Evolutionary conservation across 2,113 vertebrate genomes (phyloP).

Genomic region (Macaca nemestrina): DNA sequence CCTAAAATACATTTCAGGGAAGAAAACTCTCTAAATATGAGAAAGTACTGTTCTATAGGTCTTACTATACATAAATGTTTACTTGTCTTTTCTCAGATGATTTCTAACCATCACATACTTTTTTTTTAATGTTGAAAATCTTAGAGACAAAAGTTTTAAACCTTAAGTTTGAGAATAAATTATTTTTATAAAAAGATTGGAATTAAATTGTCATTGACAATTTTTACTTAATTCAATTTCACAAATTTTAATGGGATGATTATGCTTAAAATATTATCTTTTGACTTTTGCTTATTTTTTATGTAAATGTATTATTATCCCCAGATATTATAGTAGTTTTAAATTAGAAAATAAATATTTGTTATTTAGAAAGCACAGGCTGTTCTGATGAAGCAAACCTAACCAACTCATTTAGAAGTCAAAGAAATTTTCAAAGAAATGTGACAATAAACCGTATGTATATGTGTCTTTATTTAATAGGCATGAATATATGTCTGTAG

Average conservation of each 20-base stretch:
- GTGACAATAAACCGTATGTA: background rate
- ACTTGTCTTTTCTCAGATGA: background rate
- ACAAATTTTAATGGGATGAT: background rate
- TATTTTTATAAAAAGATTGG: background rate
- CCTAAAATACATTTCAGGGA: background rate
- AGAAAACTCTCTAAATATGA: background rate
- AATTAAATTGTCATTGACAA: background rate
- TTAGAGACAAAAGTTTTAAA: background rate
- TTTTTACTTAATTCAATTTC: constrained; percentile 34
- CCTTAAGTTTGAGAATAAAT: background rate
- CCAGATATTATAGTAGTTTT: constrained; percentile 24
- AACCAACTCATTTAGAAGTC: constrained; percentile 45
- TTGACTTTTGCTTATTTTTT: constrained; percentile 48
- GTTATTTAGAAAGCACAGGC: constrained; percentile 48
- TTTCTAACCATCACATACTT: background rate
- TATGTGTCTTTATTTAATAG: constrained; percentile 34
- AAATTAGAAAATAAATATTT: constrained; percentile 48
- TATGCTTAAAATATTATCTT: background rate
- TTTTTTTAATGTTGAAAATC: background rate
- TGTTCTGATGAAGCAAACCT: constrained; percentile 53
- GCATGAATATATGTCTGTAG: background rate
- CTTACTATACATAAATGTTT: background rate
- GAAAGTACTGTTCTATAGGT: background rate
- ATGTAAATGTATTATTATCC: constrained; percentile 21
- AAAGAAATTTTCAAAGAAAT: constrained; percentile 55